A percentile compares a stretch with the other conserved stretches of the same genome.
Evolutionary conservation across 2,113 vertebrate genomes (phyloP).

Genomic region (Corythaixoides concolor): DNA sequence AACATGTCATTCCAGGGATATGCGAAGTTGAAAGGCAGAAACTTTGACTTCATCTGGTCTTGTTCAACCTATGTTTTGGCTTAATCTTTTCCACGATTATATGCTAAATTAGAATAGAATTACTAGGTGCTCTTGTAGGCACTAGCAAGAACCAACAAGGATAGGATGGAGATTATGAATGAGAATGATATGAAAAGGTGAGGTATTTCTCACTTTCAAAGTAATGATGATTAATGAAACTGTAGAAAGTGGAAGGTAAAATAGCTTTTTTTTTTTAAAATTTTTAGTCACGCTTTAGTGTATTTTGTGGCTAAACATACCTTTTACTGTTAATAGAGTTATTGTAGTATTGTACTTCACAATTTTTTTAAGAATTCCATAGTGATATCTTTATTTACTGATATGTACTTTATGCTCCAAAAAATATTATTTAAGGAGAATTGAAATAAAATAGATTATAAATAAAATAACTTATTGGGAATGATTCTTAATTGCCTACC

Average conservation of each 20-base stretch:
- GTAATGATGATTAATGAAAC: neutral
- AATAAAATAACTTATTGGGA: neutral
- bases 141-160: neutral
- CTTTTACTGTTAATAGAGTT: neutral
- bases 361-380: neutral
- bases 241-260: neutral
- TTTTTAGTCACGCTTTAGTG: neutral
- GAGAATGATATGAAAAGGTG: neutral
- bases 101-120: neutral
- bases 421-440: neutral
- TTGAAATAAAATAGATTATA: neutral
- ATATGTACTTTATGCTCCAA: neutral
- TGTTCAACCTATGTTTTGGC: neutral
- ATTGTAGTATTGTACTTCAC: neutral
- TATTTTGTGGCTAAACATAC: neutral
- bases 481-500: neutral
- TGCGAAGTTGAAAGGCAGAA: neutral
- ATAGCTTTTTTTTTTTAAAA: neutral
- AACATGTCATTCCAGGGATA: neutral
- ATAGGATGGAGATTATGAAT: neutral
- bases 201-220: neutral
- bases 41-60: neutral
- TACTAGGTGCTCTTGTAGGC: neutral
- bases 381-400: neutral
- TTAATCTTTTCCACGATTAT: neutral